Evolutionary conservation across 92 coral and sea anemone species (phyloP), one percentile per base, ranked within the genome.

Genomic region (Phenganax subtilis): DNA sequence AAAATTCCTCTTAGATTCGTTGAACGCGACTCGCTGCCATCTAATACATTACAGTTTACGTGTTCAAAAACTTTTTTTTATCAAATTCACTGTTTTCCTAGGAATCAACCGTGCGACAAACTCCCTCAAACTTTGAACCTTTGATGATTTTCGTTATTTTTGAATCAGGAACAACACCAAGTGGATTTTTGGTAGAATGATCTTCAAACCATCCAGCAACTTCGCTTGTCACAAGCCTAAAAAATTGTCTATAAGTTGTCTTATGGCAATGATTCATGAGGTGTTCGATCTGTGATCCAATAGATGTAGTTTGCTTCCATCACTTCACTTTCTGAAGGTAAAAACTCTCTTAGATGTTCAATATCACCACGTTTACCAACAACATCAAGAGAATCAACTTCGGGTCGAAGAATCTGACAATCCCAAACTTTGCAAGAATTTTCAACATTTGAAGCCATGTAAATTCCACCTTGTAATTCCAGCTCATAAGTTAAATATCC

Each of bases 401-500:
- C 47, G 1, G 47, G 47, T 37, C 47, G 52, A 14, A 30, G 54
- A 6, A 68, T 68, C 73, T 68, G 15, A 10, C 73, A 68, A 68
- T 68, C 47, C 73, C 73, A 68, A 1, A 68, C 73, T 68, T 27
- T 68, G 16, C 73, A 68, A 44, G 73, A 68, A 68, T 68, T 68
- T 68, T 27, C 73, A n/a, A 68, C 73, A 68, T 68, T 68, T 68
- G 73, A 68, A 68, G 54, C 73, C 73, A 68, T 68, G 73, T 29
- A 68, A 68, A 68, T 68, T 30, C 73, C 73, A 68, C 73, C 73
- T 68, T 68, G 53, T 68, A 68, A 68, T 44, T 68, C 73, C 54
- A 6, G n/a, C 73, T 0, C 30, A 7, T 7, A 16, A 8, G 6
- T 68, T 54, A 37, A 25, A 68, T 15, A 30, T 68, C 73, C 73